These are phyloP conservation scores for Psammodynastes pulverulentus DNA, from an alignment of 2,113 vertebrate genomes.

Conservation along the genomic window DNA sequence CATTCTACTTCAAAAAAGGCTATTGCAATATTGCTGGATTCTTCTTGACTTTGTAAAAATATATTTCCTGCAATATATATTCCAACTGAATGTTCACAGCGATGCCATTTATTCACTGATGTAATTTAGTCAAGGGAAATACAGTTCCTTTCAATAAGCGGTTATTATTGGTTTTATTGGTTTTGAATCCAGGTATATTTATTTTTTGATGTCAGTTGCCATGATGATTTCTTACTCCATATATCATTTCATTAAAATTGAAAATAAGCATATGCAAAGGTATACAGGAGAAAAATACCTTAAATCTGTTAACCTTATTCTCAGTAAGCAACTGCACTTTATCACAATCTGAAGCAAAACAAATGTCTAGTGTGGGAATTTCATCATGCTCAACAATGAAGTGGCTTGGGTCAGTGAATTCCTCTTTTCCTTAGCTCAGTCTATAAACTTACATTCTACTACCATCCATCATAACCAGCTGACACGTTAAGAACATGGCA, in stretches of 20 bases:
- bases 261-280: background rate
- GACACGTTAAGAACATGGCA: slow-evolving; percentile 1
- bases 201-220: background rate
- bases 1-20: background rate
- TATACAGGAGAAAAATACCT: background rate
- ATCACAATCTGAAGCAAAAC: background rate
- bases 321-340: background rate
- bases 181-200: background rate
- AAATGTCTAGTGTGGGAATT: background rate
- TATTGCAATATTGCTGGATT: background rate
- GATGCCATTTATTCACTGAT: background rate
- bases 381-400: background rate
- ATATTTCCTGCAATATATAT: background rate
- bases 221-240: background rate
- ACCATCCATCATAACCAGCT: background rate
- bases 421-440: background rate
- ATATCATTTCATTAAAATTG: background rate
- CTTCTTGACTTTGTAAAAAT: background rate
- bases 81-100: background rate
- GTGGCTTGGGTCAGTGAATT: background rate
- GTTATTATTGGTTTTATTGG: background rate
- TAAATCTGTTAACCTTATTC: background rate
- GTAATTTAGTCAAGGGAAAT: background rate
- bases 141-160: background rate
- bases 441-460: background rate